These are phyloP conservation scores for Apeltes quadracus DNA, from an alignment of 2,113 vertebrate species.

Conservation along the genomic window DNA sequence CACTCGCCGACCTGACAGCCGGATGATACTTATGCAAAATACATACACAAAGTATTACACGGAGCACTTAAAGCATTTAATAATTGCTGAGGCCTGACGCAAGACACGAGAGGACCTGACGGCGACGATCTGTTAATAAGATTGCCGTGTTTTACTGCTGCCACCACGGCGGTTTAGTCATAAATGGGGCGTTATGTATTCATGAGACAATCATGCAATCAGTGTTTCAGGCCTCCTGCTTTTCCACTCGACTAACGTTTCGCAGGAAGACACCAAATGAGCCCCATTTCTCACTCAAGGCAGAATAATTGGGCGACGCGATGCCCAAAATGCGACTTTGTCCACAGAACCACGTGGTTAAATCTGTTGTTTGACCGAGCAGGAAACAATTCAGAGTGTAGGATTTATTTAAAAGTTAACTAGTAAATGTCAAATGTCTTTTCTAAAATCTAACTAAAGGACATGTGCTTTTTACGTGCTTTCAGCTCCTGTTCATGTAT, in stretches of 20 bases:
- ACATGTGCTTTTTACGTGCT: too few relatives aligned
- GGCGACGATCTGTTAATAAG: constrained; percentile 75
- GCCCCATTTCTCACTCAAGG: constrained; percentile 36
- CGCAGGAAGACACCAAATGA: constrained; percentile 54
- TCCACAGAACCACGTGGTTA: constrained; percentile 3
- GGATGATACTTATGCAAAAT: constrained; percentile 80
- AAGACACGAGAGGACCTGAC: constrained; percentile 66
- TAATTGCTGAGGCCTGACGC: constrained; percentile 78
- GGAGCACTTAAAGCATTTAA: constrained; percentile 82
- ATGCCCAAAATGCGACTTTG: constrained; percentile 25
- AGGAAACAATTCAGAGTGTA: not conserved
- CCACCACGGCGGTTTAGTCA: constrained; percentile 66
- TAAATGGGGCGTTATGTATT: constrained; percentile 76
- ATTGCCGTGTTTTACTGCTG: constrained; percentile 64
- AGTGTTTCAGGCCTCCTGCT: constrained; percentile 58
- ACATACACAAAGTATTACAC: constrained; percentile 77
- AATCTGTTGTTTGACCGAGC: not conserved
- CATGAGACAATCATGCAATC: constrained; percentile 77
- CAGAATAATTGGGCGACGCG: constrained; percentile 45
- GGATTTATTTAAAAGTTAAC: not conserved
- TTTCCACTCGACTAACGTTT: constrained; percentile 64
- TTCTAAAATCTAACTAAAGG: not conserved
- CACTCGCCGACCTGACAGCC: constrained; percentile 59
- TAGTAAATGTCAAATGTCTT: not conserved
- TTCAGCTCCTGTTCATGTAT: too few relatives aligned